Evolutionary conservation across 2,888 invertebrate species (phyloP).

Genomic region (Teleiodes luculella): DNA sequence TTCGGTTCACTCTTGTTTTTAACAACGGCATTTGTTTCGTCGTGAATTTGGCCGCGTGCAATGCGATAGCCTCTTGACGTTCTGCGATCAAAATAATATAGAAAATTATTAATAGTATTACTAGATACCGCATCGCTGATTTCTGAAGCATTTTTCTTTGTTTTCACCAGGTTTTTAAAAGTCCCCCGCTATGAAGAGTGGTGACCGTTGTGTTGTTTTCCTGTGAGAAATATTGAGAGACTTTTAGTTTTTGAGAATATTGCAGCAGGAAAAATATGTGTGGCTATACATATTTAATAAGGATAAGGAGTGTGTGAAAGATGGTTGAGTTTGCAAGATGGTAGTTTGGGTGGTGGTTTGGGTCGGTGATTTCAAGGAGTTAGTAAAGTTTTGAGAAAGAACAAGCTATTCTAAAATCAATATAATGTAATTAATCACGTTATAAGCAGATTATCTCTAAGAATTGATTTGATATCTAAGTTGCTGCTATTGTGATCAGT

Average conservation of each 20-base stretch:
- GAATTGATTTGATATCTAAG: too few species aligned
- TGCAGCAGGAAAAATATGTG: slow-evolving; percentile 7
- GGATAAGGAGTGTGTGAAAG: too few species aligned
- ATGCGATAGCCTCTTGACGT: slow-evolving; percentile 70
- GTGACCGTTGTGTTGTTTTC: slow-evolving; percentile 35
- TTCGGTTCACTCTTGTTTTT: slow-evolving; percentile 26
- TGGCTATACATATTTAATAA: not conserved
- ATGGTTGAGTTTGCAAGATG: too few species aligned
- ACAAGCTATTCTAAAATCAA: too few species aligned
- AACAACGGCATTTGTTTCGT: slow-evolving; percentile 13
- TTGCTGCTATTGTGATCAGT: too few species aligned
- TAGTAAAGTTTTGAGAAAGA: too few species aligned
- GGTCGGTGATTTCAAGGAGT: too few species aligned
- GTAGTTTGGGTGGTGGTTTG: not conserved
- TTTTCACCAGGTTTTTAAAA: slow-evolving; percentile 46
- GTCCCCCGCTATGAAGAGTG: slow-evolving; percentile 31
- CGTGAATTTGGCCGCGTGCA: slow-evolving; percentile 41
- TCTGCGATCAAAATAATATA: slow-evolving; percentile 63
- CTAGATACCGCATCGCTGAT: slow-evolving; percentile 60
- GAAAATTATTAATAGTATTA: slow-evolving; percentile 53
- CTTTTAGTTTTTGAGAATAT: slow-evolving; percentile 18
- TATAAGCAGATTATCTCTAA: too few species aligned
- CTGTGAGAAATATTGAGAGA: slow-evolving; percentile 65
- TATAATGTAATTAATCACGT: too few species aligned
- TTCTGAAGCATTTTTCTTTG: slow-evolving; percentile 59